Evolutionary conservation across 2,888 invertebrate genomes (phyloP).

Genomic region (Synanthedon myopaeformis): DNA sequence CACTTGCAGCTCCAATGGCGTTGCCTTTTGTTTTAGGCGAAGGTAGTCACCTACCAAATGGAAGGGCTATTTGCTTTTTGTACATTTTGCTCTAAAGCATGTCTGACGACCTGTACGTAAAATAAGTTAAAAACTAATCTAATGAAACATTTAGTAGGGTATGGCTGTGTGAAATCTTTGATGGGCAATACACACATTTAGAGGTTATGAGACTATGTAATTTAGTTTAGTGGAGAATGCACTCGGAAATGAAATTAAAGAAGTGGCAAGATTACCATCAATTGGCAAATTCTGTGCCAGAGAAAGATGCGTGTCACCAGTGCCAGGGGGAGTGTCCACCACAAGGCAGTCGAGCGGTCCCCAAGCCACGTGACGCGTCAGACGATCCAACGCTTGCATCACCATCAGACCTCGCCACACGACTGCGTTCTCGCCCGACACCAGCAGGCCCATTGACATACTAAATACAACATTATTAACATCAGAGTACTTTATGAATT

Average conservation of each 20-base stretch:
- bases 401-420: constrained; percentile 98
- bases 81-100: too few relatives aligned
- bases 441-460: constrained; percentile 95
- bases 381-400: constrained; percentile 91
- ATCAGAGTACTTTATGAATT: too few relatives aligned
- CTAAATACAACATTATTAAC: constrained; percentile 42
- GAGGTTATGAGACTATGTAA: too few relatives aligned
- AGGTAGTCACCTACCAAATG: too few relatives aligned
- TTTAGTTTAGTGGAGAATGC: neutral
- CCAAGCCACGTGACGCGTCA: constrained; percentile 91
- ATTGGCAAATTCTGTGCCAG: constrained; percentile 90
- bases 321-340: constrained; percentile 96
- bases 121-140: too few relatives aligned
- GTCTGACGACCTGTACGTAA: too few relatives aligned
- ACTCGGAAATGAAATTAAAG: neutral
- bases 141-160: too few relatives aligned
- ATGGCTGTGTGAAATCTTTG: too few relatives aligned
- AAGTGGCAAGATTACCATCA: constrained; percentile 63
- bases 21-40: too few relatives aligned
- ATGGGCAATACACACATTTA: too few relatives aligned
- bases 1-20: too few relatives aligned
- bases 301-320: constrained; percentile 94
- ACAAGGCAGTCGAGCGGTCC: constrained; percentile 87
- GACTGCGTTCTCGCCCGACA: constrained; percentile 85
- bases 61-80: too few relatives aligned